A percentile compares a stretch with the other conserved stretches of the same genome.
Conservation (phyloP, 2,797 vertebrate genomes). For the Alcedo quadribrachys region DNA sequence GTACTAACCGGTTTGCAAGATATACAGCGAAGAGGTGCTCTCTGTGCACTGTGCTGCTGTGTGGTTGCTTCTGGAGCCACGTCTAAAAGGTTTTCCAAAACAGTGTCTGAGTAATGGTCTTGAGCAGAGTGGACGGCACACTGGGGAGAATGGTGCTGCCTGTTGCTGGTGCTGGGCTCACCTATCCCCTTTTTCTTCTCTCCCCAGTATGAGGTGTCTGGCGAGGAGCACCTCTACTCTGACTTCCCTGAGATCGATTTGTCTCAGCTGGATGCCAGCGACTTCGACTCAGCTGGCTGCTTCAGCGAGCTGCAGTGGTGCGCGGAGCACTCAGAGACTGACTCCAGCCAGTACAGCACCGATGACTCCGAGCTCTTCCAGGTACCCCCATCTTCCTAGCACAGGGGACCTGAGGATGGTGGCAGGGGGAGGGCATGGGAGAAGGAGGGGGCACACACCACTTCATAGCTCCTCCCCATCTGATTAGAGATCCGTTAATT, state of each 20-base stretch:
- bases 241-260: slow-evolving; percentile 98
- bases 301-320: slow-evolving; percentile 95
- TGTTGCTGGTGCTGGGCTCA: not conserved
- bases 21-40: too few species aligned
- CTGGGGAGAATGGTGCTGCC: not conserved
- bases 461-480: slow-evolving; percentile 78
- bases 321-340: slow-evolving; percentile 84
- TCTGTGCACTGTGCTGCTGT: rapidly evolving
- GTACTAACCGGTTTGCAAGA: rapidly evolving
- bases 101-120: not conserved
- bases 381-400: slow-evolving; percentile 75
- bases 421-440: not conserved
- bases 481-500: slow-evolving; percentile 81
- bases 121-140: rapidly evolving
- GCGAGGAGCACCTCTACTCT: slow-evolving; percentile 91
- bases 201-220: slow-evolving; percentile 84
- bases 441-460: not conserved
- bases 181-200: not conserved
- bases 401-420: not conserved
- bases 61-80: not conserved
- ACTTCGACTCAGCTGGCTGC: slow-evolving; percentile 94
- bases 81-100: not conserved
- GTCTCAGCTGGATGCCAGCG: slow-evolving; percentile 93
- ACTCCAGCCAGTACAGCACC: slow-evolving; percentile 89
- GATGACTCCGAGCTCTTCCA: slow-evolving; percentile 91